Percentiles rank a stretch among this genome's conserved stretches.
Evolutionary conservation across 2,888 invertebrate genomes (phyloP).

Genomic region (Pollenia amentaria): DNA sequence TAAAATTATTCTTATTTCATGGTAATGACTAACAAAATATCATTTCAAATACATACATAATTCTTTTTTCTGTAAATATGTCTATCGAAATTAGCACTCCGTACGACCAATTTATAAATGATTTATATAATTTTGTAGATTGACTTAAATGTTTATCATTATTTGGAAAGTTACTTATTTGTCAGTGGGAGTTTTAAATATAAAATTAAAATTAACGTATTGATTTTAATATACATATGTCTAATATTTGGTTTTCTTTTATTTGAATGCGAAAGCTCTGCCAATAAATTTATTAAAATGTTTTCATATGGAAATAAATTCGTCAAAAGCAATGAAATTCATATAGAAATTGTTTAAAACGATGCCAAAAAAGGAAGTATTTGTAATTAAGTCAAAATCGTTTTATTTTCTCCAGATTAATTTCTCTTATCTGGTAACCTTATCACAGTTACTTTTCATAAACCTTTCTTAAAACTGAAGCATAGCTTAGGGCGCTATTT

Average conservation of each 20-base stretch:
- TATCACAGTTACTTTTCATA: background rate
- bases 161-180: background rate
- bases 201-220: background rate
- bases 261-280: background rate
- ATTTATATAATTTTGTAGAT: background rate
- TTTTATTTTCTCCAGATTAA: too few species aligned
- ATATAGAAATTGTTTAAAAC: too few species aligned
- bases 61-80: background rate
- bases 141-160: background rate
- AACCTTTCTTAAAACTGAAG: background rate
- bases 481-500: constrained; percentile 29
- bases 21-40: constrained; percentile 11
- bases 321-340: background rate
- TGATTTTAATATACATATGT: too few species aligned
- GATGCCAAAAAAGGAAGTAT: too few species aligned
- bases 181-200: background rate
- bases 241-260: too few species aligned
- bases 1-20: constrained; percentile 14
- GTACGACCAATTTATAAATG: background rate
- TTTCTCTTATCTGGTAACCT: background rate
- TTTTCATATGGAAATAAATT: background rate
- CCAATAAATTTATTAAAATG: background rate
- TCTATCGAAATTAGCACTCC: background rate
- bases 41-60: constrained; percentile 1
- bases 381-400: background rate